Evolutionary conservation across 2,888 invertebrate genomes (phyloP).

Genomic region (Heliconius ismenius): DNA sequence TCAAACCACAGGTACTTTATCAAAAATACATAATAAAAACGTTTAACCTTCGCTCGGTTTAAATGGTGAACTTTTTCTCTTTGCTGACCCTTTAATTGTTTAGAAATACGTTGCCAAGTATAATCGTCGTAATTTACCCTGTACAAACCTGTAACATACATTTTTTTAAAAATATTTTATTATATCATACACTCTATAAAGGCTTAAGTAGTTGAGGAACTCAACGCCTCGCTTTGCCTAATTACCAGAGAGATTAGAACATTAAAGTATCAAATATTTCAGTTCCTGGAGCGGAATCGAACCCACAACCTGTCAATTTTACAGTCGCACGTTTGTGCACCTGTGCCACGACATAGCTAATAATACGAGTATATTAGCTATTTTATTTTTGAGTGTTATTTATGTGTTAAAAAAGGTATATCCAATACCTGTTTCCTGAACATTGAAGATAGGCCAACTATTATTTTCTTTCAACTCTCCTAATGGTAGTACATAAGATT

Average conservation of each 20-base stretch:
- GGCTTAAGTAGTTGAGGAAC: no score
- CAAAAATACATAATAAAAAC: background rate
- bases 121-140: constrained; percentile 84
- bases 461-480: constrained; percentile 55
- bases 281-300: no score
- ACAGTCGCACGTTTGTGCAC: no score
- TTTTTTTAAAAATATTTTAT: background rate
- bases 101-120: constrained; percentile 77
- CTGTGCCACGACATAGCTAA: no score
- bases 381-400: no score
- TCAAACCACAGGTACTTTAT: no score
- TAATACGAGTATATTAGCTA: no score
- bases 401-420: constrained; percentile 19
- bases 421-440: constrained; percentile 80
- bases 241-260: no score
- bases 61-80: constrained; percentile 82
- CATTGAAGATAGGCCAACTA: constrained; percentile 83
- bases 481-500: constrained; percentile 52
- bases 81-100: constrained; percentile 66
- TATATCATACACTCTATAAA: background rate
- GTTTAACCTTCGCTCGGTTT: constrained; percentile 86
- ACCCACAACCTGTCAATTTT: no score
- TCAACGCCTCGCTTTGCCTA: no score
- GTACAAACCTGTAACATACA: constrained; percentile 79
- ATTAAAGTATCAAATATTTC: no score